Evolutionary conservation across 1,140 invertebrate genomes (phyloP).

Genomic region (Steinernema khuongi): DNA sequence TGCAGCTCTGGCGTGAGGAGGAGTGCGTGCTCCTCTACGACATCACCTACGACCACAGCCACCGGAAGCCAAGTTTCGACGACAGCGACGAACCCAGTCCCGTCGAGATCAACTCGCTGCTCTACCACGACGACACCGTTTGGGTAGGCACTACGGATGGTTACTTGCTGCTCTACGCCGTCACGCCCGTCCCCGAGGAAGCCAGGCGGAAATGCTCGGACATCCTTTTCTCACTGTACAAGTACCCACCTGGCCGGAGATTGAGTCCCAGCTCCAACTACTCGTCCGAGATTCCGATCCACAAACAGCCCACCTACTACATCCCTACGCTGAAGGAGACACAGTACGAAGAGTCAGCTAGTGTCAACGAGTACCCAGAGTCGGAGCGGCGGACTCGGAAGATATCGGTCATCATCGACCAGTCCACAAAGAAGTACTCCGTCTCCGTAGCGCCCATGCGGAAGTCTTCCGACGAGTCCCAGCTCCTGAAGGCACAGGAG

Average conservation of each 20-base stretch:
- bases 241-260: constrained; percentile 49
- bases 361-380: constrained; percentile 43
- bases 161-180: constrained; percentile 62
- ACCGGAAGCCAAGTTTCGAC: constrained; percentile 57
- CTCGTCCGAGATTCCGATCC: constrained; percentile 12
- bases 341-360: constrained; percentile 40
- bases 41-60: constrained; percentile 60
- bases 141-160: constrained; percentile 65
- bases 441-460: constrained; percentile 19
- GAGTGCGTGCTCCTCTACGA: constrained; percentile 63
- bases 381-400: constrained; percentile 40
- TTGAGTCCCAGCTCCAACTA: constrained; percentile 35
- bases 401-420: constrained; percentile 51
- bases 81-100: constrained; percentile 58
- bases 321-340: constrained; percentile 52
- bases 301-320: constrained; percentile 33
- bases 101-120: constrained; percentile 60
- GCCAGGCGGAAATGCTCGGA: constrained; percentile 6
- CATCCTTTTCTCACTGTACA: constrained; percentile 10
- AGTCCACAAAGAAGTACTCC: constrained; percentile 44
- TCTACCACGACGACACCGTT: constrained; percentile 60
- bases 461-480: not conserved
- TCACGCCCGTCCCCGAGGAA: constrained; percentile 24
- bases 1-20: constrained; percentile 63
- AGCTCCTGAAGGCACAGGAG: not conserved